A percentile compares a stretch with the other conserved stretches of the same genome.
Evolutionary conservation across 1,140 invertebrate genomes (phyloP).

Genomic region (Drosophila murphyi): DNA sequence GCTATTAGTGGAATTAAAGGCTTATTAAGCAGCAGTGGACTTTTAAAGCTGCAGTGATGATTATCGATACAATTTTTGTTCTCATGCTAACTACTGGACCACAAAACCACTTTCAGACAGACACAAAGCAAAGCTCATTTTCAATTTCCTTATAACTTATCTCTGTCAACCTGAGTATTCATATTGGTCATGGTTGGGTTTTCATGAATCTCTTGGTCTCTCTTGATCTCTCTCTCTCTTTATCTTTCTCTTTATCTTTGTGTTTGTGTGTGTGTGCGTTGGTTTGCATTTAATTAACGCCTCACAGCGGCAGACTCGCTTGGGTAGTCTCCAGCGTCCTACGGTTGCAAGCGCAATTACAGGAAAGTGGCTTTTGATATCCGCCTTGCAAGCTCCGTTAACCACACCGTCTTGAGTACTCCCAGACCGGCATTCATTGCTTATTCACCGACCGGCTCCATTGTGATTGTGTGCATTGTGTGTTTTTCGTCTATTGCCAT

Average conservation of each 20-base stretch:
- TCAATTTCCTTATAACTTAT: constrained; percentile 31
- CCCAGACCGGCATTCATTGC: constrained; percentile 26
- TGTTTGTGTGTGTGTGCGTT: constrained; percentile 15
- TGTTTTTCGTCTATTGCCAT: constrained; percentile 48
- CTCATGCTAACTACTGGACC: constrained; percentile 4
- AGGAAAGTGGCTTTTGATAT: constrained; percentile 61
- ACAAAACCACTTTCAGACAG: constrained; percentile 1
- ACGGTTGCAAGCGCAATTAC: constrained; percentile 50
- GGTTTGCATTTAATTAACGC: constrained; percentile 65
- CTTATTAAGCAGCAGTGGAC: constrained; percentile 13
- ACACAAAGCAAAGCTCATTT: constrained; percentile 32
- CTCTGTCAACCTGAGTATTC: constrained; percentile 5
- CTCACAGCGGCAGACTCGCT: constrained; percentile 25
- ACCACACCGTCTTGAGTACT: constrained; percentile 53
- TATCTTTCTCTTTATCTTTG: background rate
- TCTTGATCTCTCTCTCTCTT: background rate
- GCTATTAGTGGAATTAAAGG: constrained; percentile 43
- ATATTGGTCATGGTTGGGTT: background rate
- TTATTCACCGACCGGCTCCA: constrained; percentile 45
- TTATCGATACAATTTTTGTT: constrained; percentile 32
- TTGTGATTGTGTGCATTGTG: constrained; percentile 46
- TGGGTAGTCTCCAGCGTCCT: constrained; percentile 16
- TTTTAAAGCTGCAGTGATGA: constrained; percentile 2
- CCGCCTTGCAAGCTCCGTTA: constrained; percentile 51
- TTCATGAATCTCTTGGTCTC: background rate